These are phyloP conservation scores for Nasonia longicornis DNA, from an alignment of 1,140 invertebrate genomes.

Conservation along the genomic window DNA sequence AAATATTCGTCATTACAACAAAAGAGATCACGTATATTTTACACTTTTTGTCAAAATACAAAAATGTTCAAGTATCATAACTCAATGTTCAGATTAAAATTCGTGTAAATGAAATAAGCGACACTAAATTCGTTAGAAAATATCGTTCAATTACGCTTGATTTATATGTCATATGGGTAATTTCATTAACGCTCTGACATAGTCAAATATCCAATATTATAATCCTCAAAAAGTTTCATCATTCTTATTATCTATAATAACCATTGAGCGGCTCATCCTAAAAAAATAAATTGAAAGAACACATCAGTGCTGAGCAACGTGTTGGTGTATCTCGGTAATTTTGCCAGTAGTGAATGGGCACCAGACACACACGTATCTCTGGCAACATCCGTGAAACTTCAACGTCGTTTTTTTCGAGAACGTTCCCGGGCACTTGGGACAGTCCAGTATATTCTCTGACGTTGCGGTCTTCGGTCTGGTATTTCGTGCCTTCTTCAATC, in stretches of 20 bases:
- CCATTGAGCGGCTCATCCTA: too few species aligned
- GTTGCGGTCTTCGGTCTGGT: background rate
- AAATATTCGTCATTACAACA: too few species aligned
- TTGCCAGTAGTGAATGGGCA: background rate
- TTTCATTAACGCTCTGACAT: too few species aligned
- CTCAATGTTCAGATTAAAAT: background rate
- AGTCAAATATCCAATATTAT: too few species aligned
- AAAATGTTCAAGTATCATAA: background rate
- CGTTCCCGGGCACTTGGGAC: slow-evolving; percentile 64
- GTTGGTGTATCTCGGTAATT: background rate
- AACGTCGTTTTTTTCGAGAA: slow-evolving; percentile 66
- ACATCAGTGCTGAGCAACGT: background rate
- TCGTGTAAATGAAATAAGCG: background rate
- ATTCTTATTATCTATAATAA: too few species aligned
- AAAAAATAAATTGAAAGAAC: too few species aligned
- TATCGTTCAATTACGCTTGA: too few species aligned
- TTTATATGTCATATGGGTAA: too few species aligned
- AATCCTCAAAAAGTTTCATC: too few species aligned
- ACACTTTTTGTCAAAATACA: background rate
- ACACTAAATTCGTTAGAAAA: too few species aligned
- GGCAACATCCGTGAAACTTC: slow-evolving; percentile 61
- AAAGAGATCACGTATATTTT: background rate
- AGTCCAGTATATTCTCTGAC: slow-evolving; percentile 50
- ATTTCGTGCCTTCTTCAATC: background rate
- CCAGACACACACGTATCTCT: slow-evolving; percentile 1